A percentile compares a stretch with the other conserved stretches of the same genome.
Evolutionary conservation across 2,113 vertebrate species (phyloP).

Genomic region (Oplegnathus fasciatus): DNA sequence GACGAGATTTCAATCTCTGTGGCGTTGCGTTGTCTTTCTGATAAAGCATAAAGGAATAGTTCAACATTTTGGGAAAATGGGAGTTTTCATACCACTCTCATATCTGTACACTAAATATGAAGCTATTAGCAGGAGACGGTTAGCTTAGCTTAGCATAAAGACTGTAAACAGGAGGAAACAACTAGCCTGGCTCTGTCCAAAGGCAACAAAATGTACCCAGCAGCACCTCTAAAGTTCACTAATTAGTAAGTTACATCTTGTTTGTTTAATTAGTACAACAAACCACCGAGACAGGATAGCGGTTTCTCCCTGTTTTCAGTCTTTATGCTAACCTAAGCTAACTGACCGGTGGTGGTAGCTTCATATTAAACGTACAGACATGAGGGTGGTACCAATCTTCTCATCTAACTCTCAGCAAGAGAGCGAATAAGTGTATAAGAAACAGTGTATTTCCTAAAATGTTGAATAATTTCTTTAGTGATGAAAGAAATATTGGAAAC

Average conservation of each 20-base stretch:
- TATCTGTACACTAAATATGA: not conserved
- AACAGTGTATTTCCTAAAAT: too few species aligned
- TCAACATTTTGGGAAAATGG: not conserved
- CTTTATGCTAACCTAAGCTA: not conserved
- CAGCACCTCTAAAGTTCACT: too few species aligned
- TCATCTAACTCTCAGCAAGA: too few species aligned
- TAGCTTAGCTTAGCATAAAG: not conserved
- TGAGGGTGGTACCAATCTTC: not conserved
- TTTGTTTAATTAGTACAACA: too few species aligned
- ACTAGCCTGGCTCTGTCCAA: too few species aligned
- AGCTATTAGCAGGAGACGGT: not conserved
- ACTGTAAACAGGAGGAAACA: not conserved
- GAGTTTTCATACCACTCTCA: not conserved
- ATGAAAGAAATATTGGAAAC: not conserved
- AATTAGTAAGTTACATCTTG: too few species aligned
- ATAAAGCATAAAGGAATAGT: not conserved
- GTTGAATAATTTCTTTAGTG: not conserved
- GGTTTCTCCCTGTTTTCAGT: not conserved
- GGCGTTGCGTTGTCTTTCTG: not conserved
- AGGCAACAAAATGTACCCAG: too few species aligned
- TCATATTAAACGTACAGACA: not conserved
- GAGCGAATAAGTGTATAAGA: too few species aligned
- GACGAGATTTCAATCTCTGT: not conserved
- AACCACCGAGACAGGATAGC: not conserved
- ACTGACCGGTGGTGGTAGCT: not conserved